A percentile compares a stretch with the other conserved stretches of the same genome.
These are phyloP conservation scores for Heliconius hewitsoni DNA, from an alignment of 1,140 invertebrate species.

Conservation along the genomic window DNA sequence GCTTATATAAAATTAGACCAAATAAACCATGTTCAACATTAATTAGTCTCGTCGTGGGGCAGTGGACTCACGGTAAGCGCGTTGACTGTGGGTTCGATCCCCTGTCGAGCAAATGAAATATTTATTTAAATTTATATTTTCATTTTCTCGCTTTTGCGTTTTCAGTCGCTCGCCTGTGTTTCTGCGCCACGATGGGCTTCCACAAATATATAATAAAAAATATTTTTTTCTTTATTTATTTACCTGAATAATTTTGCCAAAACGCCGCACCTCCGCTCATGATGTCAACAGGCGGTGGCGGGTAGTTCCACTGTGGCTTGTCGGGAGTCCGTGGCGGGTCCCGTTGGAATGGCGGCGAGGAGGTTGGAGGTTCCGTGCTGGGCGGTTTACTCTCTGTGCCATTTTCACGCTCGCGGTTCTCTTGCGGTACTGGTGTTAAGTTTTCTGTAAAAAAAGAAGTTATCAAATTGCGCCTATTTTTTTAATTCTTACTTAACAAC, in stretches of 20 bases:
- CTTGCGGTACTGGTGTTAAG: conserved; percentile 57
- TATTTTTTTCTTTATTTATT: conserved; percentile 31
- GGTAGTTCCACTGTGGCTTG: conserved; percentile 86
- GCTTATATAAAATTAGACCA: no score
- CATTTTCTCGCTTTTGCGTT: no score
- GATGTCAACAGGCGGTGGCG: conserved; percentile 87
- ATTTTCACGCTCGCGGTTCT: conserved; percentile 70
- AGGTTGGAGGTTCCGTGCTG: conserved; percentile 67
- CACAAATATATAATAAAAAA: no score
- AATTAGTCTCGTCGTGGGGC: no score
- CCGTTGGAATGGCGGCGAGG: conserved; percentile 71
- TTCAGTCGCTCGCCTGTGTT: no score
- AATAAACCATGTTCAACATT: no score
- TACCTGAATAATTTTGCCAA: conserved; percentile 94
- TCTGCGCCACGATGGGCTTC: no score
- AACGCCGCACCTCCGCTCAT: conserved; percentile 90
- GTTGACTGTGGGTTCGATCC: no score
- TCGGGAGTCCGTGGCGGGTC: conserved; percentile 81
- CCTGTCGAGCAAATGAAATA: no score
- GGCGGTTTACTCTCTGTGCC: conserved; percentile 77
- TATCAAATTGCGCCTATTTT: conserved; percentile 34
- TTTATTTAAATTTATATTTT: no score
- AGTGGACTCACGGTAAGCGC: no score
- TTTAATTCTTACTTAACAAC: neutral
- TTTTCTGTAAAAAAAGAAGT: conserved; percentile 56